Evolutionary conservation across 2,113 vertebrate species (phyloP).

Genomic region (Orycteropus afer): DNA sequence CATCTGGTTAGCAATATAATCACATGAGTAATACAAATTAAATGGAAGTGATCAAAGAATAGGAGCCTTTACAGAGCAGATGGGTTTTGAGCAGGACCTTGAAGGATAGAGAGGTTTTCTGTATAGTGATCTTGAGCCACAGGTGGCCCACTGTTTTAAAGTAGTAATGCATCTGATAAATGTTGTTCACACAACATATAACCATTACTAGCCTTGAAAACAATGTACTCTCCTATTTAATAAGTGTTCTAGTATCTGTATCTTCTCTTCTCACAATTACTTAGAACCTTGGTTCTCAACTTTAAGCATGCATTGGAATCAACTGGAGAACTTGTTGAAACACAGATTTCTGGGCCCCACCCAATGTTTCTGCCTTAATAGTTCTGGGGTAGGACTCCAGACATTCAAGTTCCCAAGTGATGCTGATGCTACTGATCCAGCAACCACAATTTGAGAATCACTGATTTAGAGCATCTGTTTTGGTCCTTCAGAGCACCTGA

Average conservation of each 20-base stretch:
- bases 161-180: not conserved
- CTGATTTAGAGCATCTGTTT: not conserved
- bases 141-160: not conserved
- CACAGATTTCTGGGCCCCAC: too few relatives aligned
- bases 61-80: not conserved
- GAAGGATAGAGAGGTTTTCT: not conserved
- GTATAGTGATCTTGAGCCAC: not conserved
- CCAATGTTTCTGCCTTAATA: not conserved
- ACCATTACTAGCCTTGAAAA: not conserved
- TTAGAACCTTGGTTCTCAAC: not conserved
- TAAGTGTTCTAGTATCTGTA: not conserved
- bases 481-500: not conserved
- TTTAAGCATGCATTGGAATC: not conserved
- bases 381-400: not conserved
- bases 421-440: too few relatives aligned
- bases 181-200: not conserved
- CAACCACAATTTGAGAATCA: not conserved
- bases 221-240: not conserved
- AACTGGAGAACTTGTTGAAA: not conserved
- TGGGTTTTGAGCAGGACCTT: not conserved
- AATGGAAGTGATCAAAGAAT: not conserved
- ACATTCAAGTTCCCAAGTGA: not conserved
- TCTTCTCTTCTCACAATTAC: not conserved
- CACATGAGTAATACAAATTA: not conserved
- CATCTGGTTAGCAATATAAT: too few relatives aligned